Evolutionary conservation across 2,888 invertebrate genomes (phyloP), one percentile per base, ranked within the genome.

Genomic region (Neuroscelio doddi): DNA sequence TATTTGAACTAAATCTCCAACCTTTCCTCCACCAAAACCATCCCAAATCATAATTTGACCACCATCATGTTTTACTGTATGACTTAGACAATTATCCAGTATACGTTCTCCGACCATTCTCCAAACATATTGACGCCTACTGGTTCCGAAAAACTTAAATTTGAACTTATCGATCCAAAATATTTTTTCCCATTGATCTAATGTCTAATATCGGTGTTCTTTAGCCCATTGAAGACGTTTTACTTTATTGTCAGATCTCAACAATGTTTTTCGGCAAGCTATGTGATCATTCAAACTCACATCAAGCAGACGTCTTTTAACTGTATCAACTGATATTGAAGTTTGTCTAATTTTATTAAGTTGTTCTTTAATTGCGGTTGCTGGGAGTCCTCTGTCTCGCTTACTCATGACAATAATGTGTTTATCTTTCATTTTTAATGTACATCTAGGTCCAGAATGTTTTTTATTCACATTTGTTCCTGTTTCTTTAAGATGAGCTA

Each of bases 51-150:
- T 66, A 4, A 64, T 44, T 24, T 39, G 50, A 42, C 63, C 56
- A 24, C 55, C 64, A 15, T 59, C 64, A 50, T 68, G 63, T 50
- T 73, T 72, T 7, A 73, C 68, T 5, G 68, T 70, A 3, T 62
- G 50, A 12, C 29, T 32, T 17, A 68, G 12, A 27, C 52, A 61
- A 14, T 47, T 27, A 3, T 32, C 14, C 9, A 30, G 5, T 14
- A 41, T 45, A 39, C 45, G 44, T 34, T 58, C 62, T n/a, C 30
- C 29, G 5, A 12, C 1, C n/a, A 5, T 27, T 27, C 63, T 21
- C 8, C 62, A 26, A 26, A 58, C 56, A 29, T 42, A 49, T 14
- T 42, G 16, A 32, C 57, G 55, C 27, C 55, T 21, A 24, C 47
- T 45, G 3, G 12, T 26, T n/a, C 52, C 52, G 30, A 66, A 64